Percentiles rank a stretch among this genome's conserved stretches.
phyloP scores from a whole-genome alignment of 2,113 vertebrate genomes.

The Turdus rufiventris region DNA sequence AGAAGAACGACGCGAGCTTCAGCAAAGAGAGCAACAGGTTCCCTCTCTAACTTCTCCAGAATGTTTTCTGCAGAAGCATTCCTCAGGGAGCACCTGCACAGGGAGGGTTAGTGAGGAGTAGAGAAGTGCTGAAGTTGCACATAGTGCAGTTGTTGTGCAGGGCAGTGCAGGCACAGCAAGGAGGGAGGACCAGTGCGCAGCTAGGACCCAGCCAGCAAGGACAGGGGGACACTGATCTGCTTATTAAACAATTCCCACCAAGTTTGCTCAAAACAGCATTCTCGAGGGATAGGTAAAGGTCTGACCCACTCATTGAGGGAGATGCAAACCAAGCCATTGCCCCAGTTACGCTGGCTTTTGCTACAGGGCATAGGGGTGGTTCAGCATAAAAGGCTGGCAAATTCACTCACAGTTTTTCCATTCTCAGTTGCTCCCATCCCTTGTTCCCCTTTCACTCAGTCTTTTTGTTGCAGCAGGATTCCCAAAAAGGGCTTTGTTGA shows the following conservation, averaged over 20 bases:
- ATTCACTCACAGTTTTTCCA: fast-evolving
- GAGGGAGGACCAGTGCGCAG: fast-evolving
- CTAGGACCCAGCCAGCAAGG: neutral
- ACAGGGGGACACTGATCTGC: neutral
- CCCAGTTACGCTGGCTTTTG: neutral
- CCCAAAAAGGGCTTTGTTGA: conserved; percentile 95
- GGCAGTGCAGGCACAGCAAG: neutral
- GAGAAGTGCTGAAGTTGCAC: neutral
- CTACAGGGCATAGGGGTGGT: neutral
- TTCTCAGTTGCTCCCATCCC: fast-evolving
- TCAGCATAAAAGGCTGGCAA: fast-evolving
- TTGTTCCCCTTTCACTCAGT: neutral
- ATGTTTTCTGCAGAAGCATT: fast-evolving
- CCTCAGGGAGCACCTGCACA: fast-evolving
- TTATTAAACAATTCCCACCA: neutral
- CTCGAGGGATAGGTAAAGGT: neutral
- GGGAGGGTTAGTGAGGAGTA: neutral
- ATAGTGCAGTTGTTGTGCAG: fast-evolving
- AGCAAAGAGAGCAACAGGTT: conserved; percentile 78
- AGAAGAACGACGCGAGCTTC: conserved; percentile 71
- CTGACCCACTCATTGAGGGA: neutral
- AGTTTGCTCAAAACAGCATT: neutral
- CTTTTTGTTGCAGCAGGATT: conserved; percentile 68
- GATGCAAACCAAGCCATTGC: neutral
- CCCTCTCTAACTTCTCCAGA: neutral